Conservation (phyloP, 2,888 invertebrate genomes). For the Ochlodes sylvanus region DNA sequence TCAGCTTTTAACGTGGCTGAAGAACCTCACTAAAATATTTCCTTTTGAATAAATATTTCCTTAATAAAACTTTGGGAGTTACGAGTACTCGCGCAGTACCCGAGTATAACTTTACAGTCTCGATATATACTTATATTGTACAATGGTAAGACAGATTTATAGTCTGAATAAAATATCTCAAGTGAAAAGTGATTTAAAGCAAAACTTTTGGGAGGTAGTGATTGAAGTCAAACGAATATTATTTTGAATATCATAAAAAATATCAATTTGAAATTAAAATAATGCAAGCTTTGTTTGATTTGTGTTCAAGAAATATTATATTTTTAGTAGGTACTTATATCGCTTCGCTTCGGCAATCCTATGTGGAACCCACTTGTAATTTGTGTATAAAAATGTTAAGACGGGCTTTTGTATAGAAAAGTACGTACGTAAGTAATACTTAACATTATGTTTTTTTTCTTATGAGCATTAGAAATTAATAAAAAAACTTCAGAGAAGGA, state of each 20-base stretch:
- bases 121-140: not conserved
- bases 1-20: not conserved
- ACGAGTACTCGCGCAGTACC: not conserved
- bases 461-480: no score
- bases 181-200: not conserved
- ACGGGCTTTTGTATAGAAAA: no score
- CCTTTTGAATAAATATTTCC: slow-evolving; percentile 1
- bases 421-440: no score
- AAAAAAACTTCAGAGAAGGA: no score
- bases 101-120: not conserved
- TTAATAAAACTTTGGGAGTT: slow-evolving; percentile 1
- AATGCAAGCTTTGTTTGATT: no score
- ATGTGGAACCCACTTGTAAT: no score
- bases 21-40: not conserved
- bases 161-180: not conserved
- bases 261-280: no score
- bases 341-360: no score
- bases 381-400: no score
- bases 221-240: no score
- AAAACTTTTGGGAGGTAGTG: not conserved
- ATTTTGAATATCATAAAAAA: no score
- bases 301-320: not conserved
- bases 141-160: not conserved
- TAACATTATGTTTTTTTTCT: no score
- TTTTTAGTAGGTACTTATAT: not conserved